Evolutionary conservation across 2,888 invertebrate genomes (phyloP), one percentile per base, ranked within the genome.

Genomic region (Sarcophaga variegata): DNA sequence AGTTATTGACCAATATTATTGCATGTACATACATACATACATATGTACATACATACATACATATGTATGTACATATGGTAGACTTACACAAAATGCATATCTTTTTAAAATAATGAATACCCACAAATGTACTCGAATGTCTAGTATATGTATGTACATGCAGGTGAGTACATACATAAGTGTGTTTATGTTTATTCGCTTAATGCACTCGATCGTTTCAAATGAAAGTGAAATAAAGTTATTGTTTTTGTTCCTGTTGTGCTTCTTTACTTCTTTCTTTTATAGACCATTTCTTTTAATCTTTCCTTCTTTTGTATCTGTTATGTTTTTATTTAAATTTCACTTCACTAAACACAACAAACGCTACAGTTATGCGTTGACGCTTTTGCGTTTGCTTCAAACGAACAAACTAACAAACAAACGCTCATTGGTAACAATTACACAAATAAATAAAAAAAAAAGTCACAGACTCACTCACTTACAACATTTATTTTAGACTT

Each of bases 161-260:
- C 10, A 10, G 10, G 37, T 37, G 8, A 37, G 37, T 37, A 37
- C 37, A 37, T 37, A 37, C 37, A 8, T 37, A 37, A 10, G 37
- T 10, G 37, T 25, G 27, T 3, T 25, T 71, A 25, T 60, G 10
- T 64, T 75, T 64, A 54, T 47, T 63, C 17, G 22, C 63, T 6
- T 37, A 74, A 74, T 63, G 63, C 20, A 72, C 60, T 60, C 60
- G 27, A 20, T 81, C 49, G n/a, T 66, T 74, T 81, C 8, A 37
- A 81, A 81, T 76, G 81, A 81, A 81, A 81, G 75, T 81, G 75
- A 81, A 81, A 76, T 59, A 4, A 63, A 27, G 14, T 37, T 37
- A 8, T 37, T 37, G 37, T 37, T 37, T 62, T 59, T 59, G 59
- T 72, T 22, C 47, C 25, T 75, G 27, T 8, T 14, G 14, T 71